phyloP scores from a whole-genome alignment of 2,797 vertebrate species.

The Leontopithecus rosalia region DNA sequence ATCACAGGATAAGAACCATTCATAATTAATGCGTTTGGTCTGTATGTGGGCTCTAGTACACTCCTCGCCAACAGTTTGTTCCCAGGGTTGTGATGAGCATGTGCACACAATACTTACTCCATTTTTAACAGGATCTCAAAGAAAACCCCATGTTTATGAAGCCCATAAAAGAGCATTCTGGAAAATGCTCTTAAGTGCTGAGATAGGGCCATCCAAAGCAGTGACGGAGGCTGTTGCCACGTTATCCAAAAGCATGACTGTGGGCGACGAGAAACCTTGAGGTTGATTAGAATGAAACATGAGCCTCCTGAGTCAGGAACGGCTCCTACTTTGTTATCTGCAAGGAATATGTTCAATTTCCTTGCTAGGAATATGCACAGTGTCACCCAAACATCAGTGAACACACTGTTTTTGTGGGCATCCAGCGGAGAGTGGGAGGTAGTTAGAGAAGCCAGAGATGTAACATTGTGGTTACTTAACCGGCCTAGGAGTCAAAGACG shows the following conservation, averaged over 20 bases:
- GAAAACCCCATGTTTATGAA: slow-evolving; percentile 24
- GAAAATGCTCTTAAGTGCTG: neutral
- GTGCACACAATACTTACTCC: neutral
- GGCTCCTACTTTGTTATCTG: neutral
- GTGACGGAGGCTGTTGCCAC: neutral
- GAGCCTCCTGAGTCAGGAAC: neutral
- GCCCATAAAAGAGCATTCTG: neutral
- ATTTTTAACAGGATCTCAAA: slow-evolving; percentile 42
- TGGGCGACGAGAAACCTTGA: neutral
- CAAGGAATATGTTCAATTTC: neutral
- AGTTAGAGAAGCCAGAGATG: neutral
- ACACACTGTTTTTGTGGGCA: neutral
- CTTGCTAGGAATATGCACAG: neutral
- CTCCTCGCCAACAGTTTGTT: slow-evolving; percentile 32
- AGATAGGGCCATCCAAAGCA: neutral
- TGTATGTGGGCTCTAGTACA: slow-evolving; percentile 21
- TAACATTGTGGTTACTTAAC: neutral
- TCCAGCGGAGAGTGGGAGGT: neutral
- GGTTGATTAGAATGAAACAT: slow-evolving; percentile 16
- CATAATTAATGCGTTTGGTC: slow-evolving; percentile 66
- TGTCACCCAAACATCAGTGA: neutral
- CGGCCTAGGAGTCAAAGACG: neutral
- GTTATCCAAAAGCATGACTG: neutral
- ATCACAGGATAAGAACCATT: slow-evolving; percentile 74
- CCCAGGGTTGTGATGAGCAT: slow-evolving; percentile 15